Evolutionary conservation across 2,113 vertebrate species (phyloP).

Genomic region (Crotalus viridis): DNA sequence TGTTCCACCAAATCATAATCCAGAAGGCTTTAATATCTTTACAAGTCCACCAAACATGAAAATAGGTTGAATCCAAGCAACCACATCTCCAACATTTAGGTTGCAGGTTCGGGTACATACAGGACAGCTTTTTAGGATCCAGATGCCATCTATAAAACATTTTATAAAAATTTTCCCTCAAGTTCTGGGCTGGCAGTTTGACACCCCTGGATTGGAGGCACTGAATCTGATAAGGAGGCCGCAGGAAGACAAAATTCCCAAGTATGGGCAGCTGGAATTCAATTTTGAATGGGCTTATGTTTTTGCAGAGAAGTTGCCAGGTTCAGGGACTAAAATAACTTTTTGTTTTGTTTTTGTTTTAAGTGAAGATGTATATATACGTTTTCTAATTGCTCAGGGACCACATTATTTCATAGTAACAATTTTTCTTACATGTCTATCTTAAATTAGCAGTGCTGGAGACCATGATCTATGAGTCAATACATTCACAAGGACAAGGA

Average conservation of each 20-base stretch:
- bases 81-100: too few relatives aligned
- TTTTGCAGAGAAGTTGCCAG: neutral
- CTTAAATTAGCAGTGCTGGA: neutral
- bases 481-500: neutral
- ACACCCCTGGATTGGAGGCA: neutral
- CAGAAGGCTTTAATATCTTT: too few relatives aligned
- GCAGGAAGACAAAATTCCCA: neutral
- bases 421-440: neutral
- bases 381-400: neutral
- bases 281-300: neutral
- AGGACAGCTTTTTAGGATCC: too few relatives aligned
- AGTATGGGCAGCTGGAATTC: neutral
- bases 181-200: too few relatives aligned
- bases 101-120: too few relatives aligned
- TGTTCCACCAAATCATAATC: too few relatives aligned
- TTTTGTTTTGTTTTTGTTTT: neutral
- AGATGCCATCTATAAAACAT: too few relatives aligned
- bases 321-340: neutral
- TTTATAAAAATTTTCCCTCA: too few relatives aligned
- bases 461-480: neutral
- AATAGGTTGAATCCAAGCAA: too few relatives aligned
- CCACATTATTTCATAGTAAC: neutral
- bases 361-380: neutral
- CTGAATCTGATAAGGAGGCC: neutral
- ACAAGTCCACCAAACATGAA: too few relatives aligned